These are phyloP conservation scores for Ridgeia piscesae DNA, from an alignment of 1,140 invertebrate genomes.

Conservation along the genomic window DNA sequence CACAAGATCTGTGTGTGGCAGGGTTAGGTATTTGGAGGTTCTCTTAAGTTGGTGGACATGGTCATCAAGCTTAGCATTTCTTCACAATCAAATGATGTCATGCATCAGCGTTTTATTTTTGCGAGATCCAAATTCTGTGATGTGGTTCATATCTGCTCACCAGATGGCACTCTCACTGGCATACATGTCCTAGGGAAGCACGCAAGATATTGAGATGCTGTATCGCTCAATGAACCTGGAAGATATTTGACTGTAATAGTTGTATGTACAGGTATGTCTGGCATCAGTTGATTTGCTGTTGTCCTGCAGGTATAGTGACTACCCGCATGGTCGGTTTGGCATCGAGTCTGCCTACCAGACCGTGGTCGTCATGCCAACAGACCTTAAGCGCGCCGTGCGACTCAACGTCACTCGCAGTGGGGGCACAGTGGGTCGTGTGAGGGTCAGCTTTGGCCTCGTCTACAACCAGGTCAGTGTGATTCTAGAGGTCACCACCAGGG, in stretches of 20 bases:
- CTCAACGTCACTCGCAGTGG: slow-evolving; percentile 48
- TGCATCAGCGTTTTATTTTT: no score
- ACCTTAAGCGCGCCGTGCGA: slow-evolving; percentile 37
- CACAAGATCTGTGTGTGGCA: no score
- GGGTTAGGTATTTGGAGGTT: no score
- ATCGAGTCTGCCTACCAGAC: slow-evolving; percentile 37
- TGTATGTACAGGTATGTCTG: background rate
- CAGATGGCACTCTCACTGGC: no score
- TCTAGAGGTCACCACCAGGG: background rate
- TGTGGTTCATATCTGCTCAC: no score
- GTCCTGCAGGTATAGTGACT: slow-evolving; percentile 49
- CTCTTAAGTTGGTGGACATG: no score
- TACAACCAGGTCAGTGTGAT: slow-evolving; percentile 44
- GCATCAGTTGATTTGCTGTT: background rate
- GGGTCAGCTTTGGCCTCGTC: slow-evolving; percentile 39
- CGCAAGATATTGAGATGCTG: background rate
- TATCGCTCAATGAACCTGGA: background rate
- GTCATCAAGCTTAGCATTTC: no score
- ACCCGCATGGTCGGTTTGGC: slow-evolving; percentile 52
- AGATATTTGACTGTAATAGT: background rate
- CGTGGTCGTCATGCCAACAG: slow-evolving; percentile 40
- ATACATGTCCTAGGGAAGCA: background rate
- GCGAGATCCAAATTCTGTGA: no score
- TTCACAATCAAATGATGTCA: no score
- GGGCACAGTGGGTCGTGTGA: slow-evolving; percentile 46